Conservation (phyloP, 2,888 invertebrate genomes). For the Punctoribates punctum region DNA sequence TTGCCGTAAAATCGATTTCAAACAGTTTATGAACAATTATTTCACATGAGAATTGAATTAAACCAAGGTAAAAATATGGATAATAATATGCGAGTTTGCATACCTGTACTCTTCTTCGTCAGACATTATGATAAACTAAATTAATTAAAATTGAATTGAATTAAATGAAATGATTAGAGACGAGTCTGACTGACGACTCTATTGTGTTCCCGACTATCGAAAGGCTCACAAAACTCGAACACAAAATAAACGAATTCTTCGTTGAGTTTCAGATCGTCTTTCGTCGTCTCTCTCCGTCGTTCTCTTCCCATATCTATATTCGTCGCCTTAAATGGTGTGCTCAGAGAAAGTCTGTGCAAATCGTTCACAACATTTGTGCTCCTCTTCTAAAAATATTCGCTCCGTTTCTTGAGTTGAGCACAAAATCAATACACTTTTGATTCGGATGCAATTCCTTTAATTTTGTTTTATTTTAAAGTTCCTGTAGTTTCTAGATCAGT, state of each 20-base stretch:
- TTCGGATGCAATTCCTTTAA: too few species aligned
- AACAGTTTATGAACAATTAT: neutral
- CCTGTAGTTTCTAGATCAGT: too few species aligned
- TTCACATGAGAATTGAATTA: neutral
- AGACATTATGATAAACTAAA: conserved; percentile 7
- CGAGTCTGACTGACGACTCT: neutral
- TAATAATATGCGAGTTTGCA: neutral
- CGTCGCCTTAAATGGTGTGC: conserved; percentile 8
- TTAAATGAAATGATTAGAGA: neutral
- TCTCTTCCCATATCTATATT: neutral
- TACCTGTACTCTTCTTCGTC: conserved; percentile 33
- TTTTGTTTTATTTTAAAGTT: too few species aligned
- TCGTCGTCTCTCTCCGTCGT: neutral
- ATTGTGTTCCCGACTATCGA: neutral
- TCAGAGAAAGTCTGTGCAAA: neutral
- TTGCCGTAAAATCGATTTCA: neutral
- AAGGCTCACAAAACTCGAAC: neutral
- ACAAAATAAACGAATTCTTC: neutral
- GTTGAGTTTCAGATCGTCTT: neutral
- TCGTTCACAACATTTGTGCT: neutral
- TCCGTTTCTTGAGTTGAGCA: too few species aligned
- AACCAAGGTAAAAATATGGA: neutral
- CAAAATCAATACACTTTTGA: too few species aligned
- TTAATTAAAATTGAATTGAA: neutral
- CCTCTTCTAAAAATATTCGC: conserved; percentile 1